A percentile compares a stretch with the other conserved stretches of the same genome.
Evolutionary conservation across 2,113 vertebrate genomes (phyloP).

Genomic region (Colaptes auratus): DNA sequence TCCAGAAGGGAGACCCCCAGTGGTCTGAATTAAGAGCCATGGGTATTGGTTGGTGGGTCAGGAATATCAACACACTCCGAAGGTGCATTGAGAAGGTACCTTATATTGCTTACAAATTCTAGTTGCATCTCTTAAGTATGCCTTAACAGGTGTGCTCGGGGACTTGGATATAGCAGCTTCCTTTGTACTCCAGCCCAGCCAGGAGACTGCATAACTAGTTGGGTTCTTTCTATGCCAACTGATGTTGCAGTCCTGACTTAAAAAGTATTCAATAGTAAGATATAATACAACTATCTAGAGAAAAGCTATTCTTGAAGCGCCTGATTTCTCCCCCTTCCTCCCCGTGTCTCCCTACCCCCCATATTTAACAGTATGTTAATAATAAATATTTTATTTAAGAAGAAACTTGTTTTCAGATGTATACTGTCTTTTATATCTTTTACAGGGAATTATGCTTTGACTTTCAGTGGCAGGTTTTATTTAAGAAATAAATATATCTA

Average conservation of each 20-base stretch:
- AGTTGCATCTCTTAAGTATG: neutral
- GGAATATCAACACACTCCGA: conserved; percentile 95
- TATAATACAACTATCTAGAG: neutral
- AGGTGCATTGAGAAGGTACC: conserved; percentile 97
- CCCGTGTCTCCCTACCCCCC: no score
- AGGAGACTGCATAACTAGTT: neutral
- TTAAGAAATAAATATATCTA: neutral
- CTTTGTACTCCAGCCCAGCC: neutral
- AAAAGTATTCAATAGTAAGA: neutral
- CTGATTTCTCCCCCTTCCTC: neutral
- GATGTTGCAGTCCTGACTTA: neutral
- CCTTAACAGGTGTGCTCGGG: neutral
- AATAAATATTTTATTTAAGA: neutral
- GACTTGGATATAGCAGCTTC: neutral
- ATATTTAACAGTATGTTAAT: neutral
- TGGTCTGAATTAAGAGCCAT: conserved; percentile 95
- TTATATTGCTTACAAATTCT: neutral
- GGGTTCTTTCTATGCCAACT: neutral
- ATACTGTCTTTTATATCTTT: no score
- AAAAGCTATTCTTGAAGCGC: neutral
- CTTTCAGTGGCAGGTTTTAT: neutral
- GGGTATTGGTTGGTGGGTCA: conserved; percentile 98
- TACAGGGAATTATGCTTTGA: neutral
- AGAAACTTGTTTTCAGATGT: neutral
- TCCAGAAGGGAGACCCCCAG: conserved; percentile 94